Evolutionary conservation across 2,888 invertebrate genomes (phyloP), one percentile per base, ranked within the genome.

Genomic region (Gymnoscelis rufifasciata): DNA sequence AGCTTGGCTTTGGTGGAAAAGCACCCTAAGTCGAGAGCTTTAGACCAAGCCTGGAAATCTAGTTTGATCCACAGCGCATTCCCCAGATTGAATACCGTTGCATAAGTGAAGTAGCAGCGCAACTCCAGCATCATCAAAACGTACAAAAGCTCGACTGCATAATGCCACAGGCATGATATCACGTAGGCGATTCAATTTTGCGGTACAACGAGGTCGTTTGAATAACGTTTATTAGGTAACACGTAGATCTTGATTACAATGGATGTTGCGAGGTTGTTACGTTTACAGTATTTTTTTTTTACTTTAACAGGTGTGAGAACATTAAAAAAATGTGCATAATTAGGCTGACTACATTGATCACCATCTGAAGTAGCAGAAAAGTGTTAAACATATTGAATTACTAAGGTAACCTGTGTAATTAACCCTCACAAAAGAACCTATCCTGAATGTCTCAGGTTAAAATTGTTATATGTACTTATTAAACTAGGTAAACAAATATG

Each of bases 171-270:
- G 13, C 38, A 37, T 62, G 56, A 59, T 59, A 62, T 66, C 72
- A 71, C 71, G 71, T 71, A 66, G 59, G 52, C 57, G 60, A 62
- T 66, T 66, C 59, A 68, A 69, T 73, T 72, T 72, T 71, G 66
- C 58, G 56, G 70, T 70, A 71, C 58, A 64, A 62, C 63, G 63
- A 56, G 64, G 65, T 62, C 66, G 59, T 64, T 64, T 66, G 61
- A 66, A 66, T 66, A 68, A 64, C 62, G 57, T 63, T 50, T 60
- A 59, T 62, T 64, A 63, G 56, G 56, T 59, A 64, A 66, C 60
- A 61, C 62, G 65, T 64, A 59, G 56, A 68, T 74, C 68, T 70
- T 68, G 71, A 74, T 72, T 62, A 64, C 59, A 61, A 55, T 62
- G 57, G 58, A 50, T 55, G 62, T 57, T 66, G 71, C 60, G 59